Percentiles rank a stretch among this genome's conserved stretches.
Conservation (phyloP, 2,113 vertebrate genomes). For the Cavia porcellus region DNA sequence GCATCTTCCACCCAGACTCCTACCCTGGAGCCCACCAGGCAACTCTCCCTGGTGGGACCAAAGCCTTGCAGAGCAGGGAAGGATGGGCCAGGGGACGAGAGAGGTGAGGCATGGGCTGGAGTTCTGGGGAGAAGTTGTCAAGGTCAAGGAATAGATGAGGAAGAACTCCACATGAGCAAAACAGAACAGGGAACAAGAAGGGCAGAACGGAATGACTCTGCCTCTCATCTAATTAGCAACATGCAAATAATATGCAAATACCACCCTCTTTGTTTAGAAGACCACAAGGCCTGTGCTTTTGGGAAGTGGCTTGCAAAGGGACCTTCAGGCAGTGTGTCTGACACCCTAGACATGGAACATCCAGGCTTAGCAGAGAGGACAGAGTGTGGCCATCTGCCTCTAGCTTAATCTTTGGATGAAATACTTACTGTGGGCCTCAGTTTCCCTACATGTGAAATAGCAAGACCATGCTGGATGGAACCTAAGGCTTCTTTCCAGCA, state of each 20-base stretch:
- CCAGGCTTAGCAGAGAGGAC: conserved; percentile 15
- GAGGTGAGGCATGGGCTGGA: neutral
- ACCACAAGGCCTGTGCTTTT: conserved; percentile 65
- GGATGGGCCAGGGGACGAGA: neutral
- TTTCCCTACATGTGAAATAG: conserved; percentile 32
- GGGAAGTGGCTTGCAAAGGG: conserved; percentile 55
- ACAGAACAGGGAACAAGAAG: neutral
- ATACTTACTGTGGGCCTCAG: conserved; percentile 6
- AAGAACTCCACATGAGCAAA: neutral
- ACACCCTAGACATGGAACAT: conserved; percentile 30
- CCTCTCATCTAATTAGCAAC: conserved; percentile 73
- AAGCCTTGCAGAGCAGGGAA: neutral
- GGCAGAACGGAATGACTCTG: conserved; percentile 62
- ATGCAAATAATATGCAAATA: conserved; percentile 82
- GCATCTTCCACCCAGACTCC: neutral
- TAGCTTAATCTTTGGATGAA: neutral
- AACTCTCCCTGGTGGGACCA: conserved; percentile 23
- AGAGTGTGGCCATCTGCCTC: neutral
- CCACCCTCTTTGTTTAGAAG: conserved; percentile 70
- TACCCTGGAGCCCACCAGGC: neutral
- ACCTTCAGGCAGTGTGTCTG: conserved; percentile 41
- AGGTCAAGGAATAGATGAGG: conserved; percentile 30
- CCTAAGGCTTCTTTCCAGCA: neutral
- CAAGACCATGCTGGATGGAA: neutral
- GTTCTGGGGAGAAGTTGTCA: conserved; percentile 16